Conservation (phyloP, 2,797 vertebrate species). For the Aulostomus chinensis region DNA sequence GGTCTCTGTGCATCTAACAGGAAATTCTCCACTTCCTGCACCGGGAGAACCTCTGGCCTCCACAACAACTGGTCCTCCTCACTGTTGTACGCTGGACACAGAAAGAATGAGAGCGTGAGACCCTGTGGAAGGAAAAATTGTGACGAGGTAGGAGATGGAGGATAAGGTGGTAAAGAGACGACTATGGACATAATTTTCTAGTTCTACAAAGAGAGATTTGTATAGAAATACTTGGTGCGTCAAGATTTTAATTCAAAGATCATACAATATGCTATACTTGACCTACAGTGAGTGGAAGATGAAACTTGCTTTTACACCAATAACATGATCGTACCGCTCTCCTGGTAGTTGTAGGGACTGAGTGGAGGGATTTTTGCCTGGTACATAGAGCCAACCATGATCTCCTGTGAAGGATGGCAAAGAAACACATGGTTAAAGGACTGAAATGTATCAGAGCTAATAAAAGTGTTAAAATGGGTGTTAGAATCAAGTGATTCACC, state of each 20-base stretch:
- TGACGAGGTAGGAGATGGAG: not conserved
- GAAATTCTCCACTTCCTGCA: constrained; percentile 88
- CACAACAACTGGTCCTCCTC: constrained; percentile 95
- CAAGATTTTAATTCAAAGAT: not conserved
- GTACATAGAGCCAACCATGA: constrained; percentile 94
- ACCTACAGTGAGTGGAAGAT: not conserved
- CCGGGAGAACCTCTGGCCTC: constrained; percentile 85
- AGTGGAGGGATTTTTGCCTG: constrained; percentile 89
- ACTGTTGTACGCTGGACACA: constrained; percentile 81
- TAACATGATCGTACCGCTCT: constrained; percentile 78
- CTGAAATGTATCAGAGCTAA: not conserved
- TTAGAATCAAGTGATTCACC: too few relatives aligned
- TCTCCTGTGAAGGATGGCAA: constrained; percentile 80
- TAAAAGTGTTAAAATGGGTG: not conserved
- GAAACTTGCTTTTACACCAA: not conserved
- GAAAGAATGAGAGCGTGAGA: not conserved
- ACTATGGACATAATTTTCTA: too few relatives aligned
- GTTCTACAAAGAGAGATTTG: too few relatives aligned
- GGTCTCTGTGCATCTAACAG: constrained; percentile 83
- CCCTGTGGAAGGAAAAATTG: not conserved
- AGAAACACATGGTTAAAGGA: not conserved
- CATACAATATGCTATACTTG: not conserved
- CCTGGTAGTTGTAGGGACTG: constrained; percentile 72
- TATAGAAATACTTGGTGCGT: not conserved
- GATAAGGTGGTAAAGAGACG: too few relatives aligned